Evolutionary conservation across 2,113 vertebrate genomes (phyloP).

Genomic region (Odontophorus gujanensis): DNA sequence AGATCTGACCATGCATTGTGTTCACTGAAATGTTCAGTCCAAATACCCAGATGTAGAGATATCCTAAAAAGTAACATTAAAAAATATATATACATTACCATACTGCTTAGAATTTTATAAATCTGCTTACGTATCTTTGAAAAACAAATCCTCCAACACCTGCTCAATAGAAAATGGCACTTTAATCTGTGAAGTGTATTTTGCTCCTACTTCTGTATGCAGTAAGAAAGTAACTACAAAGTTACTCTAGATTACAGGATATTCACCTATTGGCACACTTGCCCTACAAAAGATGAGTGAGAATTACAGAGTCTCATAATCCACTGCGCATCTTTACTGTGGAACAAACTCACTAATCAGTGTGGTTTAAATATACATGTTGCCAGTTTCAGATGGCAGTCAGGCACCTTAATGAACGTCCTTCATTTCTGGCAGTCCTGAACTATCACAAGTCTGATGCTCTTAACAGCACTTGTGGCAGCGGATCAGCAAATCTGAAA

Average conservation of each 20-base stretch:
- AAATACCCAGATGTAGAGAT: not conserved
- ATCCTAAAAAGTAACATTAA: not conserved
- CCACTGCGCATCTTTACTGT: not conserved
- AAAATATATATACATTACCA: not conserved
- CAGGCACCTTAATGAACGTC: not conserved
- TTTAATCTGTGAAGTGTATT: not conserved
- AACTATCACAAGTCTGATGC: not conserved
- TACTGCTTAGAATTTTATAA: not conserved
- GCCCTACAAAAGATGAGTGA: not conserved
- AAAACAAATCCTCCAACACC: not conserved
- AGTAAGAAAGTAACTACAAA: not conserved
- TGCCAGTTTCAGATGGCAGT: not conserved
- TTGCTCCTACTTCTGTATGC: not conserved
- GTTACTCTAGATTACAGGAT: not conserved
- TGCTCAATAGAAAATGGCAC: not conserved
- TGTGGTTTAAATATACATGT: not conserved
- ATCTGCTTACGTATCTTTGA: not conserved
- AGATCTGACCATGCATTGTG: not conserved
- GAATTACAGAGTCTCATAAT: not conserved
- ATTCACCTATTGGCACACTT: not conserved
- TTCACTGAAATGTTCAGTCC: not conserved
- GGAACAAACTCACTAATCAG: not conserved
- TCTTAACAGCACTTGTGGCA: not conserved
- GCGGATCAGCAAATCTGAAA: not conserved
- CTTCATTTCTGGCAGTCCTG: not conserved